These are phyloP conservation scores for Gallinago solitaria DNA, from an alignment of 2,797 vertebrate genomes.

Conservation along the genomic window DNA sequence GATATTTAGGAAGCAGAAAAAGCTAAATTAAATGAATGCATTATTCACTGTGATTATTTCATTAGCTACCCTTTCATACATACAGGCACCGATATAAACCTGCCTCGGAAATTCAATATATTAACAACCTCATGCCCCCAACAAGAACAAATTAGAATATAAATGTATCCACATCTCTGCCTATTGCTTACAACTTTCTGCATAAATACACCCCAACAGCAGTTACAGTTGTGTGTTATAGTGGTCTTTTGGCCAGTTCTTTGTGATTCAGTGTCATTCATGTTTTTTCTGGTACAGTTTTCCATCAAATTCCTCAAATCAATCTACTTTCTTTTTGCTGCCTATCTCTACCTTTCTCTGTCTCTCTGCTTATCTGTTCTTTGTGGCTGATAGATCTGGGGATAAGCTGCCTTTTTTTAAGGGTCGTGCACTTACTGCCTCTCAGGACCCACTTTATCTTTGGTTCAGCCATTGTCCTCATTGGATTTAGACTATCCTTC, in stretches of 20 bases:
- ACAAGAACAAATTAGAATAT: background rate
- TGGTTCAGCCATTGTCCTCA: background rate
- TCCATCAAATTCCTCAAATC: constrained; percentile 57
- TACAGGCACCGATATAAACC: background rate
- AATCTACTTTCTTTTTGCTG: constrained; percentile 64
- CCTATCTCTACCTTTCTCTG: constrained; percentile 59
- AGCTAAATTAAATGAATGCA: background rate
- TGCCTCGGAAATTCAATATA: background rate
- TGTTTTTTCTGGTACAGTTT: constrained; percentile 60
- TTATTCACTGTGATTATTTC: constrained; percentile 20
- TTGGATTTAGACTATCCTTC: background rate
- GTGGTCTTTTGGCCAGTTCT: constrained; percentile 42
- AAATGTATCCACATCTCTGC: constrained; percentile 2
- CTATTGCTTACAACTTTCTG: background rate
- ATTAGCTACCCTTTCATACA: constrained; percentile 14
- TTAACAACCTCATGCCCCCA: background rate
- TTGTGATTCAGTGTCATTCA: constrained; percentile 61
- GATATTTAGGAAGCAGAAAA: constrained; percentile 17
- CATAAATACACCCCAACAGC: constrained; percentile 10
- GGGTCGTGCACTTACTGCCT: constrained; percentile 45
- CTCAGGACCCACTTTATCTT: constrained; percentile 33
- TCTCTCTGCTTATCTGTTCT: constrained; percentile 65
- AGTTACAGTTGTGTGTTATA: constrained; percentile 40
- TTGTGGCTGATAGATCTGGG: constrained; percentile 33
- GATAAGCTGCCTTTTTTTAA: background rate